These are phyloP conservation scores for Corythornis vintsioides DNA, from an alignment of 2,113 vertebrate genomes.

Conservation along the genomic window DNA sequence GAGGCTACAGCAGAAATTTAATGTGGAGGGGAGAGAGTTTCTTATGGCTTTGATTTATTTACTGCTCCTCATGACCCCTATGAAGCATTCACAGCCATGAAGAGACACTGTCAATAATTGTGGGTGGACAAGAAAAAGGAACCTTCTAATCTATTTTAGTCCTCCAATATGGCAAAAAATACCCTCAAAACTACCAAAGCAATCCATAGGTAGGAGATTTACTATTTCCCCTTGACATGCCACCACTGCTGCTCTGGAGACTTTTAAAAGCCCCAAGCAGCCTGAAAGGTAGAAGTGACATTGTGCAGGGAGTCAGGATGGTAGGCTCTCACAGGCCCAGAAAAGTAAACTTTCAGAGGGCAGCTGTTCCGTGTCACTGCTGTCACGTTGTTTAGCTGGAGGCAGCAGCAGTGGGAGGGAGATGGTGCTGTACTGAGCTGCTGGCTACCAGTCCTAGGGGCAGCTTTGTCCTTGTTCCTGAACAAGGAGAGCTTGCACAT, in stretches of 20 bases:
- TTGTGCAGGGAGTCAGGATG: neutral
- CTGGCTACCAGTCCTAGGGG: fast-evolving
- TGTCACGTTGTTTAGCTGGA: neutral
- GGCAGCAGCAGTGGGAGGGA: neutral
- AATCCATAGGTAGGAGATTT: neutral
- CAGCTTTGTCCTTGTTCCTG: neutral
- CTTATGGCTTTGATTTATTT: neutral
- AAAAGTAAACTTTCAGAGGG: neutral
- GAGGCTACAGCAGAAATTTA: neutral
- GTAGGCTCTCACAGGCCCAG: neutral
- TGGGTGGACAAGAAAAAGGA: neutral
- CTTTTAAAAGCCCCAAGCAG: neutral
- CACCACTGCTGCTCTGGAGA: neutral
- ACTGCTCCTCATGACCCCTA: neutral
- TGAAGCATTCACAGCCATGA: neutral
- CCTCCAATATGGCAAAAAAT: neutral
- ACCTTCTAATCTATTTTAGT: neutral
- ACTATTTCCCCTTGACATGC: neutral
- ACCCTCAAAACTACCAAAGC: neutral
- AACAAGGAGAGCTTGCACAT: neutral
- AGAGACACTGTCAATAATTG: neutral
- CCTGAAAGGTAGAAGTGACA: neutral
- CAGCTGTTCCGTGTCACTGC: constrained; percentile 9
- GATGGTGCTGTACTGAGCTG: neutral
- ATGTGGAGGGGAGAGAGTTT: neutral